Evolutionary conservation across 2,797 vertebrate species (phyloP).

Genomic region (Psittacula echo): DNA sequence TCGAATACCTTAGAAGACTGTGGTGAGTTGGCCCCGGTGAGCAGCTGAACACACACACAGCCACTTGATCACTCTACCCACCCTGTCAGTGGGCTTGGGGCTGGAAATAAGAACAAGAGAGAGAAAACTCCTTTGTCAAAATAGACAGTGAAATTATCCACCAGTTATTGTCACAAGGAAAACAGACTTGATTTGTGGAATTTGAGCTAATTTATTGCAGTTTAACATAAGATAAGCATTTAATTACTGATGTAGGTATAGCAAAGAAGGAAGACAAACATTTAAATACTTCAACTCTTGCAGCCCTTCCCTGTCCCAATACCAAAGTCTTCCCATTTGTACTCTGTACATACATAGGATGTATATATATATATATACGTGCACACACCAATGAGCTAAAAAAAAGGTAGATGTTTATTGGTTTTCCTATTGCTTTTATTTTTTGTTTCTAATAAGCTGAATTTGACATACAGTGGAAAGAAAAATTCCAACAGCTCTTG

Average conservation of each 20-base stretch:
- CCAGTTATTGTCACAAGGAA: neutral
- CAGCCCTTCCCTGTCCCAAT: neutral
- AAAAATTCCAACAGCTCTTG: neutral
- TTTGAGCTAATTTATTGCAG: neutral
- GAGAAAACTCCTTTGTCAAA: neutral
- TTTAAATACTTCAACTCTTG: neutral
- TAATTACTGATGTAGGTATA: neutral
- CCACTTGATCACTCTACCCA: neutral
- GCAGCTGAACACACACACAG: neutral
- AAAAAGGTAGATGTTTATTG: neutral
- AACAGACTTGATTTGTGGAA: neutral
- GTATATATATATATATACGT: neutral
- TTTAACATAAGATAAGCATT: neutral
- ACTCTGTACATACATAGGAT: fast-evolving
- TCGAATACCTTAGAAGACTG: neutral
- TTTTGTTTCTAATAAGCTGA: neutral
- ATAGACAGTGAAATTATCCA: neutral
- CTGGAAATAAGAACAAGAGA: neutral
- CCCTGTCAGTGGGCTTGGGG: fast-evolving
- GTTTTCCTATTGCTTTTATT: neutral
- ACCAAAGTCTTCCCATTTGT: neutral
- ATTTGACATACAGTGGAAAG: neutral
- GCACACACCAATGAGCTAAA: fast-evolving
- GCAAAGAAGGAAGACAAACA: neutral
- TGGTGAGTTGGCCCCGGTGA: neutral